phyloP scores from a whole-genome alignment of 2,888 invertebrate genomes.

The Pseudanteris insignis region DNA sequence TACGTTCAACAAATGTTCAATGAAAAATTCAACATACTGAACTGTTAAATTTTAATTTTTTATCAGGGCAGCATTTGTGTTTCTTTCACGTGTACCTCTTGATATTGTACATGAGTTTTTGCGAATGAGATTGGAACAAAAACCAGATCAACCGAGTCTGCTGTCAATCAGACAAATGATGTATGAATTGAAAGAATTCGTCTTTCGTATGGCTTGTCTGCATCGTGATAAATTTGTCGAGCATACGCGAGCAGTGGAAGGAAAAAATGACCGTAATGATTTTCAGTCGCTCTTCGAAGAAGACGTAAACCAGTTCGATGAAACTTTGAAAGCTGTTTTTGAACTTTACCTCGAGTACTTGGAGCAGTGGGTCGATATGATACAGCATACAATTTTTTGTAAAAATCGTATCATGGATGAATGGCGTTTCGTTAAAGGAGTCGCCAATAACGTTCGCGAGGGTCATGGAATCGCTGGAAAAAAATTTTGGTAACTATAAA shows the following conservation, averaged over 20 bases:
- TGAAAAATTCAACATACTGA: too few species aligned
- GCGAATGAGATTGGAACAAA: constrained; percentile 82
- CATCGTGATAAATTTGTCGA: constrained; percentile 81
- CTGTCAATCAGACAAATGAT: constrained; percentile 88
- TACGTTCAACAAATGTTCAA: too few species aligned
- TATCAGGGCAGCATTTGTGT: constrained; percentile 78
- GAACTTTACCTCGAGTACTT: constrained; percentile 89
- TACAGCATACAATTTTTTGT: constrained; percentile 72
- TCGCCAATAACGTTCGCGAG: constrained; percentile 79
- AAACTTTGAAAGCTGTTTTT: constrained; percentile 78
- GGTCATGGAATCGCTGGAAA: constrained; percentile 79
- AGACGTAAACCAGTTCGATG: constrained; percentile 78
- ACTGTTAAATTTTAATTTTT: constrained; percentile 1
- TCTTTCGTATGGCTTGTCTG: constrained; percentile 82
- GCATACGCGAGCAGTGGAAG: constrained; percentile 72
- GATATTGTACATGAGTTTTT: constrained; percentile 95
- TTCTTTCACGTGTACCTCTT: constrained; percentile 84
- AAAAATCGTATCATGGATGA: constrained; percentile 86
- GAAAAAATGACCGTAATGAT: constrained; percentile 65
- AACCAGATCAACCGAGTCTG: constrained; percentile 83
- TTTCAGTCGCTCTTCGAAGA: constrained; percentile 69
- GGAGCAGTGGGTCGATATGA: constrained; percentile 80
- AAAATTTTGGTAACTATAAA: constrained; percentile 82
- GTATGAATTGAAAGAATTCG: constrained; percentile 86
- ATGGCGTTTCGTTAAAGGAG: constrained; percentile 85